Percentiles rank a stretch among this genome's conserved stretches.
phyloP scores from a whole-genome alignment of 2,888 invertebrate genomes.

The Ophioninae sp. region DNA sequence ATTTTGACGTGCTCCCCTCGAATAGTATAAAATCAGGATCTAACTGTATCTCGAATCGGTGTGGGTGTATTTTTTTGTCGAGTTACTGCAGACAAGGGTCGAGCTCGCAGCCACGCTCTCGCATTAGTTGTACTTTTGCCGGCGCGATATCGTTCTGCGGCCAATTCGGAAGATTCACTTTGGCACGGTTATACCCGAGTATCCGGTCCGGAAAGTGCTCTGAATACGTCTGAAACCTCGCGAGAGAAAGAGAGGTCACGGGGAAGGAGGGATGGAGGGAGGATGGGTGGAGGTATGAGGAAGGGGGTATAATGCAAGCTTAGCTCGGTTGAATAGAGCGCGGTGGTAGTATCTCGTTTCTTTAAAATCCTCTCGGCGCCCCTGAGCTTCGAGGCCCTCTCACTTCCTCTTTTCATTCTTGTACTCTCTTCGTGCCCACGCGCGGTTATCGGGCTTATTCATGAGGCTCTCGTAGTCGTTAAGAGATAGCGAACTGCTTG shows the following conservation, averaged over 20 bases:
- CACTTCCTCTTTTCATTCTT: conserved; percentile 1
- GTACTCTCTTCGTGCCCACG: conserved; percentile 15
- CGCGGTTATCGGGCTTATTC: conserved; percentile 58
- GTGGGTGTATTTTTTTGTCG: conserved; percentile 12
- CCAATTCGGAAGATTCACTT: conserved; percentile 65
- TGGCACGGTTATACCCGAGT: conserved; percentile 62
- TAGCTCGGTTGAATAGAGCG: conserved; percentile 51
- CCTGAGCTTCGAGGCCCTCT: conserved; percentile 33
- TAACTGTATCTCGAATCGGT: not conserved
- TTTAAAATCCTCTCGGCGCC: conserved; percentile 56
- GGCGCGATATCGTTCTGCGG: conserved; percentile 58
- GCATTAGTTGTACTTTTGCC: conserved; percentile 59
- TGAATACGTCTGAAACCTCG: conserved; percentile 53
- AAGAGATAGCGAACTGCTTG: conserved; percentile 47
- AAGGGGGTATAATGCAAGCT: conserved; percentile 51
- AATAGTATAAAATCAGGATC: not conserved
- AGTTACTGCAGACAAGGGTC: conserved; percentile 39
- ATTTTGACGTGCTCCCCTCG: too few species aligned
- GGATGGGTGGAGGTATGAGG: not conserved
- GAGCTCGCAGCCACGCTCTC: conserved; percentile 42
- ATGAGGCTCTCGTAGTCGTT: conserved; percentile 55
- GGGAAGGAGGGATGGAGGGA: conserved; percentile 11
- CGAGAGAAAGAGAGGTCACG: not conserved
- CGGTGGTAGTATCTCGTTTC: conserved; percentile 44
- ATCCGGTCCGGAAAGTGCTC: conserved; percentile 60